Evolutionary conservation across 2,797 vertebrate genomes (phyloP), one percentile per base, ranked within the genome.

Genomic region (Peromyscus nudipes): DNA sequence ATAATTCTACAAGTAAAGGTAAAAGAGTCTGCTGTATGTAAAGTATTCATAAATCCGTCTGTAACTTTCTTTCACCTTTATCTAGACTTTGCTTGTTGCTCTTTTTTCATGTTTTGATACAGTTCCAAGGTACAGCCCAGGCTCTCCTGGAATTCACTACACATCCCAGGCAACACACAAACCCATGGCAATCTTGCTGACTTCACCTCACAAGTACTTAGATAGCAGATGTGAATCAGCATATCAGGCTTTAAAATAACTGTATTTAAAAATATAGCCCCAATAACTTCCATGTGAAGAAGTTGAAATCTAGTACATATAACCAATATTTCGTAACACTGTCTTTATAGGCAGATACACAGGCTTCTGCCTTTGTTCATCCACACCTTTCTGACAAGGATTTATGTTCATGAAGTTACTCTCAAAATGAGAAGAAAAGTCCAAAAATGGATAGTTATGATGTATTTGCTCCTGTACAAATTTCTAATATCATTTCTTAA

Each of bases 271-370:
- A 67, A 25, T 17, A 23, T 5, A 25, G 46, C 11, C 12, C n/a
- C 31, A 0, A 0, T 14, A 14, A 88, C 40, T 23, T 31, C 19
- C 1, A 4, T 6, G 25, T n/a, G 0, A 75, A 23, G 10, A 80
- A 27, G 16, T 11, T 1, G 7, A 8, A 87, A 21, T 14, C 2
- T 57, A 6, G 34, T 19, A 52, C 49, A 40, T 34, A 79, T 21
- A 87, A 12, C 14, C 10, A 62, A 2, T 92, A 5, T 11, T 89
- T 93, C 93, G 4, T 14, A 69, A 90, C 49, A 57, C 46, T 13
- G 17, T 25, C 0, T 21, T 55, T 80, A 13, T 34, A 31, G 84
- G 37, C 1, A 69, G 1, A 76, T 12, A 37, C 6, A 37, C 13
- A 55, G 27, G 0, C 11, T 46, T 37, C 25, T 77, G 4, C 0